Evolutionary conservation across 1,140 invertebrate species (phyloP).

Genomic region (Drosophila repleta): DNA sequence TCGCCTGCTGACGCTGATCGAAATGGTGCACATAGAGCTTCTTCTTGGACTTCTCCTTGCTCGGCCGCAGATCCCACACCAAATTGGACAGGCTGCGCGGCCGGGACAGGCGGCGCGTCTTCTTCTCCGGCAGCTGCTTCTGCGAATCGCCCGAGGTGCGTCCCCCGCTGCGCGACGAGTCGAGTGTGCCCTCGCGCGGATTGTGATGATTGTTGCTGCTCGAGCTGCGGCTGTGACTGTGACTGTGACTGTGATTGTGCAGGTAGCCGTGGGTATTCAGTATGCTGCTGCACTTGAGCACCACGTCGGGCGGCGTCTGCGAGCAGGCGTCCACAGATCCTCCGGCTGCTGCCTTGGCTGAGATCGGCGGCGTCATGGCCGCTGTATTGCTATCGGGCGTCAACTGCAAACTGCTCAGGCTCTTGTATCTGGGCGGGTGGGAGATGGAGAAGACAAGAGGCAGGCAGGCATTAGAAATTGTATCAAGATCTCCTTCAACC

Average conservation of each 20-base stretch:
- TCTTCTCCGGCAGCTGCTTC: slow-evolving; percentile 92
- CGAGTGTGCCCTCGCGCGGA: slow-evolving; percentile 89
- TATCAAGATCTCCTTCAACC: no score
- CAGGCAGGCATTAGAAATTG: no score
- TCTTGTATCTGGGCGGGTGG: slow-evolving; percentile 73
- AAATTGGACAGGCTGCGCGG: slow-evolving; percentile 94
- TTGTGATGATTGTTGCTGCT: slow-evolving; percentile 74
- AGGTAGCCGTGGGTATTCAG: slow-evolving; percentile 69
- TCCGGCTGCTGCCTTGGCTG: slow-evolving; percentile 69
- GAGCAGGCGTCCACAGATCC: slow-evolving; percentile 18
- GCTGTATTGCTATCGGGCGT: slow-evolving; percentile 73
- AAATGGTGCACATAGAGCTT: slow-evolving; percentile 84
- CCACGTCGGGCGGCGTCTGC: slow-evolving; percentile 71
- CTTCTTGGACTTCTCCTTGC: slow-evolving; percentile 86
- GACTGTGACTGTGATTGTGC: slow-evolving; percentile 60
- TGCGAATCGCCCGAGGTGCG: slow-evolving; percentile 92
- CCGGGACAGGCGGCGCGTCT: slow-evolving; percentile 89
- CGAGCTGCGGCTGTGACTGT: slow-evolving; percentile 67
- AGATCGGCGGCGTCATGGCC: slow-evolving; percentile 72
- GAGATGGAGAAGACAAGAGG: no score
- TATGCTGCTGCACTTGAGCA: slow-evolving; percentile 80
- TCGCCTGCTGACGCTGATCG: slow-evolving; percentile 83
- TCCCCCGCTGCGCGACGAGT: slow-evolving; percentile 94
- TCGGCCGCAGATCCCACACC: slow-evolving; percentile 90
- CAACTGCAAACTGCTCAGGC: slow-evolving; percentile 80